Conservation (phyloP, 2,113 vertebrate genomes). For the Megaceryle torquata region DNA sequence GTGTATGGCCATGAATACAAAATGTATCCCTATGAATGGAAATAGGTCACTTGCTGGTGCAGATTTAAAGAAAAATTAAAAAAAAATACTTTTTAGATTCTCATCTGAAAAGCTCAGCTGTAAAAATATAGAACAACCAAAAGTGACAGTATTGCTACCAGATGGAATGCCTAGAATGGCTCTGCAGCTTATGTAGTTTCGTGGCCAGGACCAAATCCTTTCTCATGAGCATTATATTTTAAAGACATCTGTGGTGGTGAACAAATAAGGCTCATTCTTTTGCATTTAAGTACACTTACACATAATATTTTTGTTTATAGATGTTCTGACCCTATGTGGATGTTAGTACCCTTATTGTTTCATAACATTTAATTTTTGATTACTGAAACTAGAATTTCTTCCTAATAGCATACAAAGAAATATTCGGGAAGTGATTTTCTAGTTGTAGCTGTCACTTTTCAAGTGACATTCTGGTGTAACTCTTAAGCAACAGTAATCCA, state of each 20-base stretch:
- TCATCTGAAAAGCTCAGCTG: slow-evolving; percentile 16
- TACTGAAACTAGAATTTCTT: not conserved
- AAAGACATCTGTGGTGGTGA: not conserved
- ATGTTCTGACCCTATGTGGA: not conserved
- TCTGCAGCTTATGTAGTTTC: slow-evolving; percentile 12
- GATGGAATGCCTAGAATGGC: slow-evolving; percentile 23
- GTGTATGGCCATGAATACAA: slow-evolving; percentile 53
- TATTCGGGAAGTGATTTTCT: not conserved
- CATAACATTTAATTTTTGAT: not conserved
- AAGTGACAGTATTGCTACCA: slow-evolving; percentile 3
- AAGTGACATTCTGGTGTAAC: not conserved
- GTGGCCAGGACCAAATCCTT: slow-evolving; percentile 29
- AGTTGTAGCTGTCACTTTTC: not conserved
- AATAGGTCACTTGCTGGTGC: slow-evolving; percentile 62
- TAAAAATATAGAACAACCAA: slow-evolving; percentile 52
- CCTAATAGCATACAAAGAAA: not conserved
- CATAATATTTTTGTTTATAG: not conserved
- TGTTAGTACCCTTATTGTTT: not conserved
- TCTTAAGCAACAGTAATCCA: not conserved
- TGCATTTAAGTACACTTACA: not conserved
- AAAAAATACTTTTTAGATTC: not conserved
- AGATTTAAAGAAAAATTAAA: not conserved
- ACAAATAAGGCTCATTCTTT: not conserved
- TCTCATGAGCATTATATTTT: not conserved
- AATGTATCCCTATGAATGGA: slow-evolving; percentile 53